Conservation (phyloP, 1,140 invertebrate species). For the Hestina assimilis region DNA sequence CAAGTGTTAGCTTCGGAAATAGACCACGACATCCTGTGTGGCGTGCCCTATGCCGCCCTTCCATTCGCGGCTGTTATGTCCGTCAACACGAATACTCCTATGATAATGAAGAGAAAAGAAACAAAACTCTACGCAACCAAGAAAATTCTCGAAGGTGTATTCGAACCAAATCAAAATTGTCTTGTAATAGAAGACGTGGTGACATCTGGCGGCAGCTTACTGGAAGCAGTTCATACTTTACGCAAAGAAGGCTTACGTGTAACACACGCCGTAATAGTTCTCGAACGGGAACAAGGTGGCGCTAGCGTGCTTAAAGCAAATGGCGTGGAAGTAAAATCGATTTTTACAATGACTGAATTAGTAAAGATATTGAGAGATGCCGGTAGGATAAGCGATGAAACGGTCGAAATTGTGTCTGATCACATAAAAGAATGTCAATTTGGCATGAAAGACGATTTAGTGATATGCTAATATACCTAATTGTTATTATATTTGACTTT, state of each 20-base stretch:
- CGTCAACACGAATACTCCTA: constrained; percentile 85
- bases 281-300: constrained; percentile 96
- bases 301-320: constrained; percentile 83
- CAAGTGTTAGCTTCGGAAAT: constrained; percentile 46
- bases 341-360: constrained; percentile 85
- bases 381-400: constrained; percentile 80
- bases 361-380: constrained; percentile 83
- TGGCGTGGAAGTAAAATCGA: constrained; percentile 85
- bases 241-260: constrained; percentile 85
- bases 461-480: background rate
- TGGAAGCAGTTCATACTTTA: constrained; percentile 91
- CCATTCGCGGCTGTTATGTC: constrained; percentile 94
- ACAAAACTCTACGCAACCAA: constrained; percentile 97
- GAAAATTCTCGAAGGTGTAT: constrained; percentile 95
- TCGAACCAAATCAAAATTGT: constrained; percentile 86
- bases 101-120: constrained; percentile 95
- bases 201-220: constrained; percentile 94
- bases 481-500: background rate
- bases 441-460: constrained; percentile 38
- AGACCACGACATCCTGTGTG: constrained; percentile 87
- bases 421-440: constrained; percentile 80
- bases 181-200: constrained; percentile 98
- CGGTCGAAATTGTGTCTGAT: constrained; percentile 81
- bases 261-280: constrained; percentile 89
- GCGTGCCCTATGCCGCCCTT: constrained; percentile 97